phyloP scores from a whole-genome alignment of 2,888 invertebrate species.

The Papilio gigon region DNA sequence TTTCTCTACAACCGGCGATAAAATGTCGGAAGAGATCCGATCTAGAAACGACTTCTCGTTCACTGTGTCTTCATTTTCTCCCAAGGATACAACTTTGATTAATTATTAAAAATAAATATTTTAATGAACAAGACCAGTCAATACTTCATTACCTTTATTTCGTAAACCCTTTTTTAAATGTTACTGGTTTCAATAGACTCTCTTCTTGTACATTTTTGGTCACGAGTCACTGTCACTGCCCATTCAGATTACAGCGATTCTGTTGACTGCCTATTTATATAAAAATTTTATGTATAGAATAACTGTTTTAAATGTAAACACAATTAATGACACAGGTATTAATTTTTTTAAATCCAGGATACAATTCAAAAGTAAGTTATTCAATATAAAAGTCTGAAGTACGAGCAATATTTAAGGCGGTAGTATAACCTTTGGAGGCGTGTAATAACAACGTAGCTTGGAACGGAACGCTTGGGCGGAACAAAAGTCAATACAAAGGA shows the following conservation, averaged over 20 bases:
- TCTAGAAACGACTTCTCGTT: constrained; percentile 42
- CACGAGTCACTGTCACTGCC: too few relatives aligned
- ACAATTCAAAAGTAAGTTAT: background rate
- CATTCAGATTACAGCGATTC: too few relatives aligned
- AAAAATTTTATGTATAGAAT: too few relatives aligned
- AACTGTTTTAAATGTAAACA: too few relatives aligned
- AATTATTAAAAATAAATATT: background rate
- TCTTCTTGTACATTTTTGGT: too few relatives aligned
- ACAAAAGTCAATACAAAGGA: constrained; percentile 49
- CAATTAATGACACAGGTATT: too few relatives aligned
- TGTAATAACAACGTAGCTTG: constrained; percentile 37
- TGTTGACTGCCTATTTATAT: too few relatives aligned
- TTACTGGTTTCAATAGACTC: background rate
- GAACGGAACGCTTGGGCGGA: constrained; percentile 38
- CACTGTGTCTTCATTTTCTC: background rate
- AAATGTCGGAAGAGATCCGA: constrained; percentile 44
- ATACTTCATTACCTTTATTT: background rate
- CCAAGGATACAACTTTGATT: background rate
- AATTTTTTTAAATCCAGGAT: background rate
- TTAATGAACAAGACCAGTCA: background rate
- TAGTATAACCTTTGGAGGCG: constrained; percentile 21
- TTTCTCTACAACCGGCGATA: constrained; percentile 55
- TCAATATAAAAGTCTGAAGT: background rate
- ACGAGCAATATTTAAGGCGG: constrained; percentile 16
- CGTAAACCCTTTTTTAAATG: too few relatives aligned